Percentiles rank a stretch among this genome's conserved stretches.
Conservation (phyloP, 1,140 invertebrate species). For the Drosophila orena region DNA sequence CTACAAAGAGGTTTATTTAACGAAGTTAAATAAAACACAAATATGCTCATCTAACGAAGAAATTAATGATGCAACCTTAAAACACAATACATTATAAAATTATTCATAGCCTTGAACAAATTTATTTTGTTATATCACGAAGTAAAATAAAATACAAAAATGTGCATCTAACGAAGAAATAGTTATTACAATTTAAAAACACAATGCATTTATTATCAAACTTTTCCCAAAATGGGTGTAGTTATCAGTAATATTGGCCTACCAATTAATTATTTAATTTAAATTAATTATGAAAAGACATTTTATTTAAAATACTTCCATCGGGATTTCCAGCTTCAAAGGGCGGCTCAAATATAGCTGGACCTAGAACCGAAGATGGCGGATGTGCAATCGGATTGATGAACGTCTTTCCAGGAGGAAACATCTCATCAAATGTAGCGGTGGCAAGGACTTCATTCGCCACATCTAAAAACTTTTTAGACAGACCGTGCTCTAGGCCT, state of each 20-base stretch:
- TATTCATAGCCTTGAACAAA: slow-evolving; percentile 1
- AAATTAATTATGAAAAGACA: too few species aligned
- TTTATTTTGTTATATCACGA: too few species aligned
- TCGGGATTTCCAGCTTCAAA: slow-evolving; percentile 37
- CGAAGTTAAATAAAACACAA: too few species aligned
- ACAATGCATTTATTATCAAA: too few species aligned
- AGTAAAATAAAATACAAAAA: too few species aligned
- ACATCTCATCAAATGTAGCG: slow-evolving; percentile 85
- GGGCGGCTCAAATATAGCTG: slow-evolving; percentile 58
- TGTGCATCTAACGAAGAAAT: too few species aligned
- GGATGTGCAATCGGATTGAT: slow-evolving; percentile 60
- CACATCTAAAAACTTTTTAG: slow-evolving; percentile 87
- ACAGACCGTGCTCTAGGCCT: slow-evolving; percentile 86
- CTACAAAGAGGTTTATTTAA: slow-evolving; percentile 57
- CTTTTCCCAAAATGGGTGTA: too few species aligned
- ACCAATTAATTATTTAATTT: neutral
- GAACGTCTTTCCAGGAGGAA: slow-evolving; percentile 65
- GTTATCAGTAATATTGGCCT: too few species aligned
- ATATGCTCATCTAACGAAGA: too few species aligned
- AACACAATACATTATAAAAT: slow-evolving; percentile 42
- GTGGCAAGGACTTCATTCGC: slow-evolving; percentile 87
- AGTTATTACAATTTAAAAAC: too few species aligned
- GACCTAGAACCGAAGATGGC: slow-evolving; percentile 14
- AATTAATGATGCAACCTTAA: too few species aligned
- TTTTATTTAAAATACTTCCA: slow-evolving; percentile 42